Evolutionary conservation across 2,797 vertebrate species (phyloP).

Genomic region (Cephalopachus bancanus): DNA sequence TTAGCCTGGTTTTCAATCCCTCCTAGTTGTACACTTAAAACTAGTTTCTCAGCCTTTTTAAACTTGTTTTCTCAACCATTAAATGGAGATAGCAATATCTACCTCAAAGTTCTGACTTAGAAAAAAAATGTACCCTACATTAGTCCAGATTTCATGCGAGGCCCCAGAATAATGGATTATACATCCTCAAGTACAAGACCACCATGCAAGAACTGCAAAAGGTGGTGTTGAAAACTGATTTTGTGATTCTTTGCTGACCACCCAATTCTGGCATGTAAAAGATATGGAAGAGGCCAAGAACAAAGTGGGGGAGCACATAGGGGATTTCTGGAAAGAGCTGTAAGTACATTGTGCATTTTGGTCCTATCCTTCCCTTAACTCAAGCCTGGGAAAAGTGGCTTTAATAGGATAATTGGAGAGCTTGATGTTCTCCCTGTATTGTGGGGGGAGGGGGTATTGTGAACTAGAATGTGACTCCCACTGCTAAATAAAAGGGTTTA

Average conservation of each 20-base stretch:
- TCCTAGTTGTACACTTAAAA: background rate
- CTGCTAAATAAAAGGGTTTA: conserved; percentile 21
- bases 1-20: background rate
- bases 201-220: conserved; percentile 16
- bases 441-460: background rate
- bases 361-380: conserved; percentile 45
- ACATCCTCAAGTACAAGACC: conserved; percentile 43
- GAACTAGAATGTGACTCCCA: conserved; percentile 54
- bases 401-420: conserved; percentile 49
- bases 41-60: conserved; percentile 18
- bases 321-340: conserved; percentile 47
- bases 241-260: conserved; percentile 69
- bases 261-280: conserved; percentile 65
- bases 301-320: background rate
- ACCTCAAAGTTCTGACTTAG: conserved; percentile 37
- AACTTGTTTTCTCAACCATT: conserved; percentile 36
- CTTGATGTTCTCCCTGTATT: conserved; percentile 34
- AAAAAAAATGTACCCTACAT: background rate
- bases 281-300: conserved; percentile 18
- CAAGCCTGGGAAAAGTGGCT: conserved; percentile 31
- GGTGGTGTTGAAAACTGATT: conserved; percentile 43
- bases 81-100: conserved; percentile 12
- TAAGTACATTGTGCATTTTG: background rate
- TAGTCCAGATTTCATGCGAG: conserved; percentile 48
- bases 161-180: conserved; percentile 36